phyloP scores from a whole-genome alignment of 2,797 vertebrate genomes.

The Sebastiscus albofasciatus region DNA sequence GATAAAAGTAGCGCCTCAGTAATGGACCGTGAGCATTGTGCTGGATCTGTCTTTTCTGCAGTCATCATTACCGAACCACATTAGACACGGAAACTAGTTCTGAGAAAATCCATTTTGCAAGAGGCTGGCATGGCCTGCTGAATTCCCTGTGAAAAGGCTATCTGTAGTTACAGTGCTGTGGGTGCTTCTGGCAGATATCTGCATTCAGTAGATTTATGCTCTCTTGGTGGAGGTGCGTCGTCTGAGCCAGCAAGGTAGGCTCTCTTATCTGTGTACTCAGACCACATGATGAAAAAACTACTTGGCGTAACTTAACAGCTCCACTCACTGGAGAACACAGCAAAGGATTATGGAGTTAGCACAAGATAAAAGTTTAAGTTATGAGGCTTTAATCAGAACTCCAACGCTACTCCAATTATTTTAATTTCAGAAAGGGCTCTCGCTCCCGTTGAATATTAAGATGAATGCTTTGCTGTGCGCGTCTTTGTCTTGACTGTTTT shows the following conservation, averaged over 20 bases:
- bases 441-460: conserved; percentile 41
- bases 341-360: conserved; percentile 16
- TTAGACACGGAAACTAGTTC: conserved; percentile 58
- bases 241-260: conserved; percentile 33
- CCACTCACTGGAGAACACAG: not conserved
- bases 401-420: conserved; percentile 22
- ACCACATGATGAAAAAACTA: conserved; percentile 38
- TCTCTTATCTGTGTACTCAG: conserved; percentile 50
- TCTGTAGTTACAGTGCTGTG: conserved; percentile 41
- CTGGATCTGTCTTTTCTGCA: conserved; percentile 47
- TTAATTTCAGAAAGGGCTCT: conserved; percentile 16
- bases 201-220: conserved; percentile 30
- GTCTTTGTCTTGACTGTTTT: conserved; percentile 61
- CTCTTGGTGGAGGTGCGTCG: conserved; percentile 23
- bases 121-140: conserved; percentile 37
- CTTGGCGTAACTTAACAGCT: conserved; percentile 36
- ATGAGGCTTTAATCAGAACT: conserved; percentile 27
- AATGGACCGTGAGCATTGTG: conserved; percentile 66
- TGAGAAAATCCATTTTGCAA: conserved; percentile 50
- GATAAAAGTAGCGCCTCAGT: conserved; percentile 58
- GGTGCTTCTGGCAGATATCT: conserved; percentile 42
- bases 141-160: conserved; percentile 29
- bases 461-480: conserved; percentile 37
- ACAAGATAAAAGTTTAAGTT: conserved; percentile 27
- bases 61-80: conserved; percentile 55